These are phyloP conservation scores for Mirza zaza DNA, from an alignment of 2,113 vertebrate species.

Conservation along the genomic window DNA sequence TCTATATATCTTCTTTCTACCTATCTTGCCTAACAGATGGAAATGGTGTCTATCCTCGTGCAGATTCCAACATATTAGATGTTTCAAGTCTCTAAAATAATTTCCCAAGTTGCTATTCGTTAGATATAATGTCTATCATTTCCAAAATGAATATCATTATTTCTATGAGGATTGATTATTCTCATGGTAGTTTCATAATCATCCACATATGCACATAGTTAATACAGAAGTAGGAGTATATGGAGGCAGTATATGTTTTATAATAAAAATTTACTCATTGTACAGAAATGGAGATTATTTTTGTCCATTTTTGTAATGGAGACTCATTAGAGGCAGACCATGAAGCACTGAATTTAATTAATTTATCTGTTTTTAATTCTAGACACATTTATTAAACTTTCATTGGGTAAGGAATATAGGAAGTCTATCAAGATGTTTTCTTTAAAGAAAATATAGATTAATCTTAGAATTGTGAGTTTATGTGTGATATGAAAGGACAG, in stretches of 20 bases:
- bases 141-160: background rate
- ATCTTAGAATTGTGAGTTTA: background rate
- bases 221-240: background rate
- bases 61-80: background rate
- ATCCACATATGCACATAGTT: background rate
- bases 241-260: background rate
- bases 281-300: background rate
- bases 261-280: background rate
- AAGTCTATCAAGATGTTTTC: background rate
- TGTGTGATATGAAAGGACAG: background rate
- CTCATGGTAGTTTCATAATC: background rate
- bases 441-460: background rate
- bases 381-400: slow-evolving; percentile 21
- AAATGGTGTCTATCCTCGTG: background rate
- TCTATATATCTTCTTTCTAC: background rate
- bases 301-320: background rate
- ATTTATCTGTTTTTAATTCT: slow-evolving; percentile 4
- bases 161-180: background rate
- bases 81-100: background rate
- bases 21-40: background rate
- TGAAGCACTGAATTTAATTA: background rate
- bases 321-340: background rate
- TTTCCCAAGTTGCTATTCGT: background rate
- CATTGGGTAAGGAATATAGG: background rate
- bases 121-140: background rate